Evolutionary conservation across 2,888 invertebrate species (phyloP), one percentile per base, ranked within the genome.

Genomic region (Melanchra persicariae): DNA sequence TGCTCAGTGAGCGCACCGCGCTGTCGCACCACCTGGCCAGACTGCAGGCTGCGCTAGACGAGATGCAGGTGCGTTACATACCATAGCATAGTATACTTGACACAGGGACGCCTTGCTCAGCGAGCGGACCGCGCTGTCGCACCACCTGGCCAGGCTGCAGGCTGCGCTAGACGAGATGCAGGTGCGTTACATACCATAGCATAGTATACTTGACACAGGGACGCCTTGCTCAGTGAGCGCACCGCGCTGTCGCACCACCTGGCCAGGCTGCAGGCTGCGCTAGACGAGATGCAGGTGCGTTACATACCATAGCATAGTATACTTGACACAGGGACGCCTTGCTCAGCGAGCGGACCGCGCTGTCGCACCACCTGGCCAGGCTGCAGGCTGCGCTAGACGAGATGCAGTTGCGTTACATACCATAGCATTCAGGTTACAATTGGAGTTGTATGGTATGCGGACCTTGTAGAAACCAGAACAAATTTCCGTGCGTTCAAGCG

Each of bases 111-210:
- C 34, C n/a, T 19, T 37, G 34, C 55, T n/a, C n/a, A 22, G n/a
- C 49, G 49, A 49, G 49, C n/a, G 49, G 22, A 22, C 22, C n/a
- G 49, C 49, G 49, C 49, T 49, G n/a, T 73, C 86, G 68, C 52
- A 52, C 6, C 83, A 75, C 17, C 68, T 45, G 45, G 45, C 19
- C 19, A 45, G 59, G 15, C 86, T 91, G 74, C 89, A 90, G 76
- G 89, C 87, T 0, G 73, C 81, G 68, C 89, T 92, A 6, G 86
- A 89, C 75, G 88, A 91, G 52, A 85, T 85, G 51, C 90, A 91
- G 91, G 93, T 78, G 3, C 0, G 47, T n/a, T 19, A 45, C 45
- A 45, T 45, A 19, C 6, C 45, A 45, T 45, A 45, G 19, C 45
- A 45, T 45, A 45, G 45, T 45, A 19, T 45, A 45, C 19, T 45